A percentile compares a stretch with the other conserved stretches of the same genome.
Evolutionary conservation across 2,888 invertebrate species (phyloP).

Genomic region (Apomyelois bistriatella): DNA sequence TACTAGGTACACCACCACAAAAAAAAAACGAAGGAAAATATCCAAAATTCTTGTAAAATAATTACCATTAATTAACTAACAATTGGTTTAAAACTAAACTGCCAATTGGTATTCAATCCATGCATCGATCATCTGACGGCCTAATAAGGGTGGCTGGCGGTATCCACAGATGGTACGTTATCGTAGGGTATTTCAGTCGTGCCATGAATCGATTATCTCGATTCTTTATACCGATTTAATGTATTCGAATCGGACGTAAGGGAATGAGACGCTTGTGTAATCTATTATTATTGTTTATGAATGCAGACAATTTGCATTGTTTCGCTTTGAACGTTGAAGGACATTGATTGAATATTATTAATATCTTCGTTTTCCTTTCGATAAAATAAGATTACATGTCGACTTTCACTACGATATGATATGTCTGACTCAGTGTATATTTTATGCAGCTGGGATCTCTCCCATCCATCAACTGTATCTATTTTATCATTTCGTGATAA

Average conservation of each 20-base stretch:
- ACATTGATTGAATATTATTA: neutral
- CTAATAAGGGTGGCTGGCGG: constrained; percentile 23
- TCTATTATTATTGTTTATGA: constrained; percentile 11
- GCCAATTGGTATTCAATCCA: constrained; percentile 29
- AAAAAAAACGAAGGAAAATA: too few relatives aligned
- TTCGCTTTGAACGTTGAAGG: neutral
- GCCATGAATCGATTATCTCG: constrained; percentile 31
- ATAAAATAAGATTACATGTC: neutral
- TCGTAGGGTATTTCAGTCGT: constrained; percentile 24
- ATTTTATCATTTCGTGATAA: neutral
- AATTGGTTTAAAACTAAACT: too few relatives aligned
- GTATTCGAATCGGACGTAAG: constrained; percentile 15
- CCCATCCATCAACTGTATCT: constrained; percentile 1
- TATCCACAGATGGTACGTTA: constrained; percentile 20
- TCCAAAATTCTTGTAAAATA: too few relatives aligned
- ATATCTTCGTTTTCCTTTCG: neutral
- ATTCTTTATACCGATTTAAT: constrained; percentile 28
- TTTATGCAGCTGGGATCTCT: neutral
- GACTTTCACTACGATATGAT: neutral
- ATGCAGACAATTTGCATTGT: neutral
- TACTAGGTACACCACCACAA: too few relatives aligned
- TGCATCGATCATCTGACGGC: constrained; percentile 21
- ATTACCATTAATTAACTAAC: too few relatives aligned
- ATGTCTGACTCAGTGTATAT: neutral
- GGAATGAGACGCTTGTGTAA: neutral